Percentiles rank a stretch among this genome's conserved stretches.
These are phyloP conservation scores for Acarapis woodi DNA, from an alignment of 1,140 invertebrate genomes.

Conservation along the genomic window DNA sequence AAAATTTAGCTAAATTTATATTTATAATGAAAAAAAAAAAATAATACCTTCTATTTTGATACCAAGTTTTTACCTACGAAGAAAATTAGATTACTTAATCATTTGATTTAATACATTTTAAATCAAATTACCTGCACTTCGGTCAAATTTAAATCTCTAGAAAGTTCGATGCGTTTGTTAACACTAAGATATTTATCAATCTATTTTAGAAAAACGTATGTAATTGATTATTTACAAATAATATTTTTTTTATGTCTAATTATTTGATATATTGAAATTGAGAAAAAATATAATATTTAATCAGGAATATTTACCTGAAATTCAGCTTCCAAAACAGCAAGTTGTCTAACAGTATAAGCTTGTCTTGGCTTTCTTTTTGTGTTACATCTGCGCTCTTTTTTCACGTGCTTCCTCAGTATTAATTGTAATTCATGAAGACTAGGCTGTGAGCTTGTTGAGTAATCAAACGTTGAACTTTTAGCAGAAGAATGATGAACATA, in stretches of 20 bases:
- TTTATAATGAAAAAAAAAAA: too few relatives aligned
- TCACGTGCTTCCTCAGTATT: background rate
- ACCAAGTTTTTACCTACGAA: conserved; percentile 97
- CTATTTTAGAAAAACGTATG: conserved; percentile 18
- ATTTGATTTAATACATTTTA: too few relatives aligned
- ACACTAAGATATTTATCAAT: conserved; percentile 81
- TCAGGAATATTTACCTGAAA: conserved; percentile 35
- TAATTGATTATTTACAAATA: background rate
- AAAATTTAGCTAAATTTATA: too few relatives aligned
- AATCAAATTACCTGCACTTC: conserved; percentile 93
- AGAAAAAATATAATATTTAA: background rate
- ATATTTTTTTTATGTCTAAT: background rate
- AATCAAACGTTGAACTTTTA: too few relatives aligned
- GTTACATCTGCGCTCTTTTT: conserved; percentile 31
- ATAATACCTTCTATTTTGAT: conserved; percentile 53
- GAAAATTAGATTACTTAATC: too few relatives aligned
- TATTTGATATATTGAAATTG: background rate
- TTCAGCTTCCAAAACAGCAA: conserved; percentile 61
- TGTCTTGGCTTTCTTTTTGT: conserved; percentile 72
- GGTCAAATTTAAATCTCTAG: conserved; percentile 52
- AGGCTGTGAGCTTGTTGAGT: too few relatives aligned
- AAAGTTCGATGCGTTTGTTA: conserved; percentile 69
- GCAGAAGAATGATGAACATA: too few relatives aligned
- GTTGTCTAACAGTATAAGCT: conserved; percentile 72
- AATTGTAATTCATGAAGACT: too few relatives aligned